These are phyloP conservation scores for Athene cunicularia DNA, from an alignment of 2,113 vertebrate genomes.

Conservation along the genomic window DNA sequence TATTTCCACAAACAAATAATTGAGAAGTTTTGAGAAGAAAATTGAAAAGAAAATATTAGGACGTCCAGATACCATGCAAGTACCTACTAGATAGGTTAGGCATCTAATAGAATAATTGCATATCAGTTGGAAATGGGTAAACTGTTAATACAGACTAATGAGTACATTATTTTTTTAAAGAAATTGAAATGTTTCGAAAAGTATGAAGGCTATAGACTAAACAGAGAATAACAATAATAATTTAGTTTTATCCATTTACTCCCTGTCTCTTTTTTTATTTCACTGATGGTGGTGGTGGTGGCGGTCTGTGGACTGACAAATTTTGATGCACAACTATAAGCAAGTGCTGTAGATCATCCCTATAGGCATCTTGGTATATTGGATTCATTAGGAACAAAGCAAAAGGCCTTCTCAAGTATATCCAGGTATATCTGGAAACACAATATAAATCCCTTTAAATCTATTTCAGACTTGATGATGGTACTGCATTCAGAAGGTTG, in stretches of 20 bases:
- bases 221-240: neutral
- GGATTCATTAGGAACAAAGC: neutral
- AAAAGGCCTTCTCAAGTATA: neutral
- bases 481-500: neutral
- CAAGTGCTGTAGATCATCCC: neutral
- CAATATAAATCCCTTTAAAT: neutral
- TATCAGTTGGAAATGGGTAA: neutral
- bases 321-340: neutral
- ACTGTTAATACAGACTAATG: neutral
- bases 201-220: neutral
- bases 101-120: neutral
- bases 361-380: neutral
- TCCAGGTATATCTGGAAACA: neutral
- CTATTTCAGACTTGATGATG: neutral
- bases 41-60: neutral
- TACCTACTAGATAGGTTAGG: neutral
- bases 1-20: neutral
- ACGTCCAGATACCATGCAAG: neutral
- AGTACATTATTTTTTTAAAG: neutral
- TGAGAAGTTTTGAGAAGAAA: neutral
- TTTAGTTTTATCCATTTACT: neutral
- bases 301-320: neutral
- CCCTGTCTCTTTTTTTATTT: neutral
- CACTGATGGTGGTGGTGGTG: neutral
- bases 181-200: neutral